phyloP scores from a whole-genome alignment of 2,888 invertebrate species.

The Dasypogon diadema region DNA sequence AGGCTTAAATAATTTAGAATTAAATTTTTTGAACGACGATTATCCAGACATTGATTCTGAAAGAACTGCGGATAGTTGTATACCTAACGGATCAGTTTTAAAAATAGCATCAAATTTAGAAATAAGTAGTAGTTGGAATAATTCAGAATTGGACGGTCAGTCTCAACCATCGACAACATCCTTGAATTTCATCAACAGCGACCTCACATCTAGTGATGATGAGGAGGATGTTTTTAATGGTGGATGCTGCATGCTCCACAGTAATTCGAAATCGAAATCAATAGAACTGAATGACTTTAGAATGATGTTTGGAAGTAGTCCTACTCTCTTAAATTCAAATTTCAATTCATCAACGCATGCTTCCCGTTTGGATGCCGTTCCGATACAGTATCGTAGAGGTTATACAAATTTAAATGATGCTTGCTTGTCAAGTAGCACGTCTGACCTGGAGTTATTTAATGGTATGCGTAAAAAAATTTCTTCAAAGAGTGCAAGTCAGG shows the following conservation, averaged over 20 bases:
- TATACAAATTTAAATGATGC: constrained; percentile 59
- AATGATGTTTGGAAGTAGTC: constrained; percentile 59
- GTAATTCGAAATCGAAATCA: constrained; percentile 57
- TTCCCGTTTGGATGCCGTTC: constrained; percentile 58
- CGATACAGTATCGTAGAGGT: constrained; percentile 59
- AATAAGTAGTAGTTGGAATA: constrained; percentile 56
- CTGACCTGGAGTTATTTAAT: constrained; percentile 57
- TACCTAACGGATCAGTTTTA: constrained; percentile 54
- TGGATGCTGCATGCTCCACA: constrained; percentile 54
- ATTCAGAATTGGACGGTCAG: constrained; percentile 51
- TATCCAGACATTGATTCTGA: constrained; percentile 54
- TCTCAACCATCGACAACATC: constrained; percentile 53
- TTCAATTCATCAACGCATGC: constrained; percentile 56
- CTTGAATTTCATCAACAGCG: constrained; percentile 57
- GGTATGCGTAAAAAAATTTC: constrained; percentile 54
- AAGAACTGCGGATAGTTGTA: constrained; percentile 37
- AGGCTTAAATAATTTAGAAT: constrained; percentile 58
- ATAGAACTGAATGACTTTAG: constrained; percentile 58
- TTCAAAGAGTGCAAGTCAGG: constrained; percentile 56
- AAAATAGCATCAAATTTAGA: constrained; percentile 58
- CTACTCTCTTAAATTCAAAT: constrained; percentile 57
- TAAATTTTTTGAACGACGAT: constrained; percentile 58
- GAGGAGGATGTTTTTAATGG: constrained; percentile 55
- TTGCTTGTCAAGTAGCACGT: constrained; percentile 58
- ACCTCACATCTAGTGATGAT: constrained; percentile 56